phyloP scores from a whole-genome alignment of 2,888 invertebrate genomes.

The Xestia xanthographa region DNA sequence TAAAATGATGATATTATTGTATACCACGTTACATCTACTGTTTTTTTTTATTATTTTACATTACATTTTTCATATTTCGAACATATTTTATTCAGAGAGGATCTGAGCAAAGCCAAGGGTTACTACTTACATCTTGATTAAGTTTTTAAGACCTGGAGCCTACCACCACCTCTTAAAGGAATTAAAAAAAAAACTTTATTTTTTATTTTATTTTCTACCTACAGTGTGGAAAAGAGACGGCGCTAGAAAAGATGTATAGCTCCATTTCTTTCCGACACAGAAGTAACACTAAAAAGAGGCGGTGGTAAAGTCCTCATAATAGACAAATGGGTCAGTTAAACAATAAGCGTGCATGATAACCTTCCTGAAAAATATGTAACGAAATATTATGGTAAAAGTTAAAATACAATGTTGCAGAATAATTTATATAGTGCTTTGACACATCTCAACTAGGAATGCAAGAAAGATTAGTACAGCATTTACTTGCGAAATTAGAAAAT shows the following conservation, averaged over 20 bases:
- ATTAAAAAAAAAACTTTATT: too few species aligned
- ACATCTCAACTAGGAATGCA: constrained; percentile 46
- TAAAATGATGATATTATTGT: constrained; percentile 57
- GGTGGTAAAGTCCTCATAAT: neutral
- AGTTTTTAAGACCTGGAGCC: neutral
- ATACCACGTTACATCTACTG: constrained; percentile 39
- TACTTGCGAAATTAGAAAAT: constrained; percentile 16
- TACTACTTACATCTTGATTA: neutral
- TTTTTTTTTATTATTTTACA: constrained; percentile 16
- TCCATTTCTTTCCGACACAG: too few species aligned
- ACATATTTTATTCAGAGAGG: constrained; percentile 10
- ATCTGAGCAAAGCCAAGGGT: neutral
- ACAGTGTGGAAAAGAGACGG: too few species aligned
- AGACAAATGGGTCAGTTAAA: neutral
- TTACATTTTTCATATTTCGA: constrained; percentile 13
- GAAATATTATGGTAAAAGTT: constrained; percentile 16
- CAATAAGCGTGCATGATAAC: neutral
- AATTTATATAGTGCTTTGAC: constrained; percentile 44
- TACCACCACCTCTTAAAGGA: neutral
- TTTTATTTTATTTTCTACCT: too few species aligned
- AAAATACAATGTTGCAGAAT: constrained; percentile 28
- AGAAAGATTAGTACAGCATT: neutral
- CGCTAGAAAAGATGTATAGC: too few species aligned
- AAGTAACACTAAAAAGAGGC: too few species aligned
- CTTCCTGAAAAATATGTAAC: constrained; percentile 22